These are phyloP conservation scores for Pemphredon lugubris DNA, from an alignment of 2,888 invertebrate species.

Conservation along the genomic window DNA sequence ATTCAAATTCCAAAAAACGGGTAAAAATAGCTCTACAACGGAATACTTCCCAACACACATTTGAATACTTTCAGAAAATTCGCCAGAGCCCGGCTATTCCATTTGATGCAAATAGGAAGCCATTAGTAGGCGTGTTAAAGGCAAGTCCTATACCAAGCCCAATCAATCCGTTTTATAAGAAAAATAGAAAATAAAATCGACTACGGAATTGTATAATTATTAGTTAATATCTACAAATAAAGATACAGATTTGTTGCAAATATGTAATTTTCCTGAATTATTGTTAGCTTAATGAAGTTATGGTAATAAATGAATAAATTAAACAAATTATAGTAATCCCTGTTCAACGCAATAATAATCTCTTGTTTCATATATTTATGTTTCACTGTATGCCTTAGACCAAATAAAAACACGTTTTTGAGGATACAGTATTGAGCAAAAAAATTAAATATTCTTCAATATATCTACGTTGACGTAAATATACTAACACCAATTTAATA, in stretches of 20 bases:
- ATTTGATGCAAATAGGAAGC: conserved; percentile 87
- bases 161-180: conserved; percentile 89
- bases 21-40: conserved; percentile 88
- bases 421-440: no score
- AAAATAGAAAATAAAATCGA: conserved; percentile 48
- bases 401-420: no score
- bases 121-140: conserved; percentile 88
- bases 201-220: conserved; percentile 15
- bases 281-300: no score
- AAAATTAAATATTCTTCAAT: no score
- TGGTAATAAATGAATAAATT: no score
- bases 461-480: no score
- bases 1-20: conserved; percentile 82
- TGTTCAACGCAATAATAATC: no score
- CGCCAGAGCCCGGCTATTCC: conserved; percentile 88
- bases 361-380: no score
- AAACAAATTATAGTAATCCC: no score
- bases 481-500: no score
- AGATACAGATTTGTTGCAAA: neutral
- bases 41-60: conserved; percentile 87
- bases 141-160: conserved; percentile 86
- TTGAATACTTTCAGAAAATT: conserved; percentile 88
- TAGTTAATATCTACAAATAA: conserved; percentile 35
- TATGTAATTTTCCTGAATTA: neutral
- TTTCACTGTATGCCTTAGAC: no score